Evolutionary conservation across 2,797 vertebrate species (phyloP), one percentile per base, ranked within the genome.

Genomic region (Parambassis ranga): DNA sequence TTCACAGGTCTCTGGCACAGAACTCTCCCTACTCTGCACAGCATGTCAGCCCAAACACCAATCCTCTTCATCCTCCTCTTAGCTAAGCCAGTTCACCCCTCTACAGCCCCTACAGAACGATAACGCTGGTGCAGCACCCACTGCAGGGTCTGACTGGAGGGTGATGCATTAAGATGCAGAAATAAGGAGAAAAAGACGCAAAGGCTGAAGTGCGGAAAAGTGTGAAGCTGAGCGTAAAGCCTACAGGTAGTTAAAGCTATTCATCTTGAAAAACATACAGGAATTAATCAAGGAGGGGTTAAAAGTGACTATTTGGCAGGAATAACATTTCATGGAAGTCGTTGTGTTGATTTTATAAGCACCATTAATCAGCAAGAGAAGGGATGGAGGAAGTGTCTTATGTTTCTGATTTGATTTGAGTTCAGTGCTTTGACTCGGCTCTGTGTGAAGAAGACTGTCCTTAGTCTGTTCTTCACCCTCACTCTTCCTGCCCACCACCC

Each of bases 1-100:
- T 92, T 91, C 90, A 85, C 92, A 88, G 78, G 90, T 92, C 92
- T 94, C 93, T 89, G 88, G 90, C 94, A 93, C 91, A 87, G 93
- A 95, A 93, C 91, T 80, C 88, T 66, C 90, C 87, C 87, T 84
- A 57, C 65, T 83, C 71, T 59, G 77, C 78, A 62, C 78, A 75
- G 71, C 80, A 36, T 37, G 44, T 70, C 70, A 56, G 57, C 79
- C 75, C 46, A 59, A 39, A 55, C 72, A 20, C 52, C 52, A 49
- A 49, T 31, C 65, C 43, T 56, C 67, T 9, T 35, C 35, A 4
- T 60, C 64, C 28, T 61, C 74, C n/a, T 20, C 70, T 71, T 39
- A 10, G 20, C 48, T 59, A 33, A 46, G 22, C 50, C 65, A 57
- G 42, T 30, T 48, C 50, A 7, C 9, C 69, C 69, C 60, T 65